These are phyloP conservation scores for Argyra leucocephala DNA, from an alignment of 2,888 invertebrate genomes.

Conservation along the genomic window DNA sequence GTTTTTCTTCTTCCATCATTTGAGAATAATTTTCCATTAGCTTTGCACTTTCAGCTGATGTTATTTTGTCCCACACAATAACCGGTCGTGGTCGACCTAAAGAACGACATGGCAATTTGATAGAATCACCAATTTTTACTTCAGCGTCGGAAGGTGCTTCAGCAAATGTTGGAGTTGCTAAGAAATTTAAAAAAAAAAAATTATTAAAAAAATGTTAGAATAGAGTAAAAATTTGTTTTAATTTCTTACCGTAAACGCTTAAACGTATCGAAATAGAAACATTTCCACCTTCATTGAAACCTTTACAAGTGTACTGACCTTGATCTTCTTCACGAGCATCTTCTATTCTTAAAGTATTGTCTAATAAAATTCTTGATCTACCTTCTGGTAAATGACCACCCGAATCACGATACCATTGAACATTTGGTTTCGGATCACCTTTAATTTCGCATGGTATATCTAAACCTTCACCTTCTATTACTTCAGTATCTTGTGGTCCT, in stretches of 20 bases:
- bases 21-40: conserved; percentile 9
- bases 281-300: conserved; percentile 31
- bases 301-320: conserved; percentile 29
- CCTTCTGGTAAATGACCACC: conserved; percentile 28
- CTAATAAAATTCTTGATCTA: conserved; percentile 28
- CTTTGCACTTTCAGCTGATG: not conserved
- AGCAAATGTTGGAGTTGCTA: conserved; percentile 29
- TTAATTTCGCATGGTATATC: conserved; percentile 30
- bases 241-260: conserved; percentile 27
- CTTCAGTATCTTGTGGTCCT: conserved; percentile 29
- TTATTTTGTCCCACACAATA: conserved; percentile 28
- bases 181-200: conserved; percentile 4
- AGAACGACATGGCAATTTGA: conserved; percentile 29
- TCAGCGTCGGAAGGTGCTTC: conserved; percentile 29
- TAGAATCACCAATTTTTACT: conserved; percentile 26
- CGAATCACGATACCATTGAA: conserved; percentile 28
- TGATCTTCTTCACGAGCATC: conserved; percentile 30
- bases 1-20: conserved; percentile 41
- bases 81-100: conserved; percentile 27
- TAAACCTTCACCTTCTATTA: conserved; percentile 30
- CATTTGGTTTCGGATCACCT: conserved; percentile 28
- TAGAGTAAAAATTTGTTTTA: not conserved
- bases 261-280: conserved; percentile 28
- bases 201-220: not conserved
- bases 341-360: conserved; percentile 30